phyloP scores from a whole-genome alignment of 1,140 invertebrate genomes.

The Drosophila parabipectinata region DNA sequence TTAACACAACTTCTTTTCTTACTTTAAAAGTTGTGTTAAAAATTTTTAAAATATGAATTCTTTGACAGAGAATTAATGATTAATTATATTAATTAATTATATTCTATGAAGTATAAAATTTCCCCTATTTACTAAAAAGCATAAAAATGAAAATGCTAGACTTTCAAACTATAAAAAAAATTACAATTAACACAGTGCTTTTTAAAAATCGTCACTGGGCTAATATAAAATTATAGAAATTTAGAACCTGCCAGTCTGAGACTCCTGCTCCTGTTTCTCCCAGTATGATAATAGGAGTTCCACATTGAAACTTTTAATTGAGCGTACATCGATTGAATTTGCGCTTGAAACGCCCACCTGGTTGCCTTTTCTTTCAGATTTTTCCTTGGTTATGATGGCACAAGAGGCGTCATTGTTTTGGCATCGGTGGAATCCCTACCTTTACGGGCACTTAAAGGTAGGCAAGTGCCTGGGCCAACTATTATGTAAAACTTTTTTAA shows the following conservation, averaged over 20 bases:
- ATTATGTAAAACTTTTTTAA: constrained; percentile 69
- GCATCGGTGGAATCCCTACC: constrained; percentile 22
- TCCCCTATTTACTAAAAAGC: no score
- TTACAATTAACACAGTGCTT: no score
- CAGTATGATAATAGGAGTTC: background rate
- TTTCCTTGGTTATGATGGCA: background rate
- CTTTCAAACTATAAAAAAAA: no score
- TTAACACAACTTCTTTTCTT: no score
- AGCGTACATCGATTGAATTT: constrained; percentile 29
- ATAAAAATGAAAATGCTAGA: no score
- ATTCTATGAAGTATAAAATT: no score
- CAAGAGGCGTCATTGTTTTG: constrained; percentile 11
- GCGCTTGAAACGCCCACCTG: background rate
- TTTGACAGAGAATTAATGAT: no score
- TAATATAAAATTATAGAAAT: background rate
- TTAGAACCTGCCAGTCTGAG: background rate
- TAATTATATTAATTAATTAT: no score
- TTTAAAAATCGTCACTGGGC: background rate
- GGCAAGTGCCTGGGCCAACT: constrained; percentile 50
- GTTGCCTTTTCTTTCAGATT: constrained; percentile 3
- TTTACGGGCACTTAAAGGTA: constrained; percentile 50
- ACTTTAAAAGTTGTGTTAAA: no score
- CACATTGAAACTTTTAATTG: constrained; percentile 52
- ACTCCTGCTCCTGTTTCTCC: background rate
- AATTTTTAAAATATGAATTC: no score